A percentile compares a stretch with the other conserved stretches of the same genome.
Conservation (phyloP, 2,113 vertebrate genomes). For the Menura novaehollandiae region DNA sequence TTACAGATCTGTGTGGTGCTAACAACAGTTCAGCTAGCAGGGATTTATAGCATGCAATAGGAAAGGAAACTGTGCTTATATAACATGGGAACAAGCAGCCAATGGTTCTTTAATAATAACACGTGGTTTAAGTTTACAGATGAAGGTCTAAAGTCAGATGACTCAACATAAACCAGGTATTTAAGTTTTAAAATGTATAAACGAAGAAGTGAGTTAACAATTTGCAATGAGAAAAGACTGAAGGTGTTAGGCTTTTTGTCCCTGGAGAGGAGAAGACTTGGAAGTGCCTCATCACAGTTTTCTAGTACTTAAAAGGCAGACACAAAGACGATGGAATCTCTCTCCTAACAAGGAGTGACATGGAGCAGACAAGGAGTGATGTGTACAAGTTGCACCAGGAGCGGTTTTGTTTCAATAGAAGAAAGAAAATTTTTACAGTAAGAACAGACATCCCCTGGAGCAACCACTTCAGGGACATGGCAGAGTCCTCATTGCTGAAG, state of each 20-base stretch:
- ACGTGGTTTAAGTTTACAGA: not conserved
- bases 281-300: not conserved
- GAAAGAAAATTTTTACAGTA: not conserved
- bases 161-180: rapidly evolving
- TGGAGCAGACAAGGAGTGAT: not conserved
- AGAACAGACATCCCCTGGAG: not conserved
- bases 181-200: not conserved
- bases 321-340: not conserved
- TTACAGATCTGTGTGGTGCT: not conserved
- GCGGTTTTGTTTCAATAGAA: not conserved
- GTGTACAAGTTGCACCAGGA: not conserved
- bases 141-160: not conserved
- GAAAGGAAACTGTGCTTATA: not conserved
- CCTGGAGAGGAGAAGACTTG: not conserved
- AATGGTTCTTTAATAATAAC: not conserved
- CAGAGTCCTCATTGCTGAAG: not conserved
- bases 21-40: not conserved
- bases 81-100: not conserved
- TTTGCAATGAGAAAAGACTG: not conserved
- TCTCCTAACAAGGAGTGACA: not conserved
- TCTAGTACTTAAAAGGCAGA: not conserved
- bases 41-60: rapidly evolving
- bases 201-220: not conserved
- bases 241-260: not conserved
- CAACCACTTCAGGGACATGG: not conserved